phyloP scores from a whole-genome alignment of 2,888 invertebrate species.

The Conistra vaccinii region DNA sequence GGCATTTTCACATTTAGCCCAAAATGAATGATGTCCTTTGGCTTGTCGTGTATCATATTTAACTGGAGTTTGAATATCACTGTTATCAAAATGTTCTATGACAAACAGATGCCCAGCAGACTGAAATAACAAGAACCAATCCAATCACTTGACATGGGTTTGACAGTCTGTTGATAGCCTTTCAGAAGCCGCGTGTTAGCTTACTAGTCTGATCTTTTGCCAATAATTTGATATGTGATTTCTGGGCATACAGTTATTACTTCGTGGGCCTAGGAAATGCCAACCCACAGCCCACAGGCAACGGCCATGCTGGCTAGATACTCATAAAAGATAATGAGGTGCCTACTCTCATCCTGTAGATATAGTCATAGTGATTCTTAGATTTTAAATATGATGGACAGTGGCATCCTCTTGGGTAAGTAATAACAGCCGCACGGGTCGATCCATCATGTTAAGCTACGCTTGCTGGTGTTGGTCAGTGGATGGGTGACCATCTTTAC shows the following conservation, averaged over 20 bases:
- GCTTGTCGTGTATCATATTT: no score
- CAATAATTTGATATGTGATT: not conserved
- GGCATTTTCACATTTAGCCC: no score
- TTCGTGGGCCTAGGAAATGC: slow-evolving; percentile 11
- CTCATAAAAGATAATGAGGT: not conserved
- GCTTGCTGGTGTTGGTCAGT: no score
- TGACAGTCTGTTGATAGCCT: not conserved
- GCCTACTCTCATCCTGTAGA: not conserved
- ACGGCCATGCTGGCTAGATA: slow-evolving; percentile 5
- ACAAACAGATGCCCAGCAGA: no score
- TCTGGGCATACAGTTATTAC: not conserved
- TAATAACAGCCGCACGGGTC: no score
- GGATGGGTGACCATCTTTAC: no score
- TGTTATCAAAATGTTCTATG: no score
- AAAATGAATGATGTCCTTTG: no score
- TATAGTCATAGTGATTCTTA: not conserved
- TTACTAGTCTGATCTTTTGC: not conserved
- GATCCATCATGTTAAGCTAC: no score
- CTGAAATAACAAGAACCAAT: not conserved
- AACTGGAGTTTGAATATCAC: no score
- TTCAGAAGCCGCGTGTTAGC: not conserved
- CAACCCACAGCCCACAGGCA: slow-evolving; percentile 27
- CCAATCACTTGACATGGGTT: not conserved
- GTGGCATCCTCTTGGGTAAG: not conserved
- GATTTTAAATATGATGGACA: slow-evolving; percentile 8